phyloP scores from a whole-genome alignment of 1,140 invertebrate species.

The Laodelphax striatellus region DNA sequence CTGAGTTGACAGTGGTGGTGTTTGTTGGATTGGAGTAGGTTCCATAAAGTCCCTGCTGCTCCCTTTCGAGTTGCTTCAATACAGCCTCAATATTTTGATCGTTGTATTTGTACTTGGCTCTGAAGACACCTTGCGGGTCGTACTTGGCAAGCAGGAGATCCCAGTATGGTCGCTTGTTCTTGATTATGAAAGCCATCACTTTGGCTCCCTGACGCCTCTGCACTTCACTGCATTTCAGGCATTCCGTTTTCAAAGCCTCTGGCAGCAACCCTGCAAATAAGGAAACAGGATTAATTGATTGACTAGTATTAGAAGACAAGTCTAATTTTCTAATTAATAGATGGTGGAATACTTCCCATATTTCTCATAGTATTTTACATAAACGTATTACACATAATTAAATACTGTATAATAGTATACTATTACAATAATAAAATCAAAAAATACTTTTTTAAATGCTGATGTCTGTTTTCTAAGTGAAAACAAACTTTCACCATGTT shows the following conservation, averaged over 20 bases:
- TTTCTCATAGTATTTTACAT: too few relatives aligned
- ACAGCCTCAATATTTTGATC: background rate
- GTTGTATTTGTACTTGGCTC: slow-evolving; percentile 36
- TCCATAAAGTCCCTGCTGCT: background rate
- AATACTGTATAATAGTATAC: too few relatives aligned
- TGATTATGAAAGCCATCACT: slow-evolving; percentile 31
- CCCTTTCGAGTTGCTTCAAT: background rate
- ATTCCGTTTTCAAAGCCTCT: slow-evolving; percentile 25
- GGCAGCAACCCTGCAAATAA: slow-evolving; percentile 24
- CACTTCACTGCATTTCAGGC: slow-evolving; percentile 22
- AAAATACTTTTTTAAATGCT: too few relatives aligned
- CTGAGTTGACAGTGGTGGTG: too few relatives aligned
- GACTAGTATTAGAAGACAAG: too few relatives aligned
- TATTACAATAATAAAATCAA: too few relatives aligned
- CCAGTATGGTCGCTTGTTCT: slow-evolving; percentile 45
- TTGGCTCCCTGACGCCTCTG: slow-evolving; percentile 22
- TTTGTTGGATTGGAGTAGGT: too few relatives aligned
- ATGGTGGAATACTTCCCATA: too few relatives aligned
- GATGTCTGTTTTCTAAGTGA: too few relatives aligned
- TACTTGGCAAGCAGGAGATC: slow-evolving; percentile 40
- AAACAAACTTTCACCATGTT: too few relatives aligned
- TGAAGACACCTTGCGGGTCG: slow-evolving; percentile 44
- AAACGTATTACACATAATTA: too few relatives aligned
- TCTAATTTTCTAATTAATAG: too few relatives aligned
- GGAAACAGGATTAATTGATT: background rate